Percentiles rank a stretch among this genome's conserved stretches.
phyloP scores from a whole-genome alignment of 2,113 vertebrate species.

The Petromus typicus region DNA sequence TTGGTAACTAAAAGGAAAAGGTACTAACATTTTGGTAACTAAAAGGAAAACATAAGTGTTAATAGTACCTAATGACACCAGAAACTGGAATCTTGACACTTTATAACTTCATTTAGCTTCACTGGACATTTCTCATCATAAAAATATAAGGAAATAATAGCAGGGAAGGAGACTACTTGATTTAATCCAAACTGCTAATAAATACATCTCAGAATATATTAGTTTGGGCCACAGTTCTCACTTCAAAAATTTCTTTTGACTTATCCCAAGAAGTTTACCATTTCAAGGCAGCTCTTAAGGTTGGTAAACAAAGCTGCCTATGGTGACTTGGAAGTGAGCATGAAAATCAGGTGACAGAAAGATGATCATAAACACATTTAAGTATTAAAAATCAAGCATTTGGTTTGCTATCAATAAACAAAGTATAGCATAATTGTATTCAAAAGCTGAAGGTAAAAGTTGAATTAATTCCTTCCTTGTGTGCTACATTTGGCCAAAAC shows the following conservation, averaged over 20 bases:
- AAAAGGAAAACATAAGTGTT: background rate
- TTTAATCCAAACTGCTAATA: background rate
- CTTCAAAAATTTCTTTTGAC: background rate
- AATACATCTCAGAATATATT: background rate
- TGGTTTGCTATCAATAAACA: background rate
- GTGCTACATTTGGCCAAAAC: background rate
- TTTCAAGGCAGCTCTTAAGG: conserved; percentile 28
- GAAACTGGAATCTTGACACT: background rate
- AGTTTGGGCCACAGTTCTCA: background rate
- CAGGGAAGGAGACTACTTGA: background rate
- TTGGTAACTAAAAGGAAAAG: background rate
- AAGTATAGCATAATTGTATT: background rate
- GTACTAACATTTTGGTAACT: conserved; percentile 13
- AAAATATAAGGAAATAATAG: conserved; percentile 35
- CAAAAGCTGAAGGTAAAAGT: background rate
- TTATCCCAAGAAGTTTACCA: background rate
- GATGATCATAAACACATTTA: conserved; percentile 1
- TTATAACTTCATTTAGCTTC: background rate
- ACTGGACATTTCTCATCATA: background rate
- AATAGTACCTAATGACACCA: background rate
- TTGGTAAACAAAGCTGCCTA: conserved; percentile 32
- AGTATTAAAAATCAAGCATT: background rate
- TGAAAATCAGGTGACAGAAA: background rate
- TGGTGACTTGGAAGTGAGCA: background rate
- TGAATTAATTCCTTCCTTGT: background rate